Base-by-base conservation (phyloP, 1,140 invertebrate genomes). In the Solen grandis region DNA sequence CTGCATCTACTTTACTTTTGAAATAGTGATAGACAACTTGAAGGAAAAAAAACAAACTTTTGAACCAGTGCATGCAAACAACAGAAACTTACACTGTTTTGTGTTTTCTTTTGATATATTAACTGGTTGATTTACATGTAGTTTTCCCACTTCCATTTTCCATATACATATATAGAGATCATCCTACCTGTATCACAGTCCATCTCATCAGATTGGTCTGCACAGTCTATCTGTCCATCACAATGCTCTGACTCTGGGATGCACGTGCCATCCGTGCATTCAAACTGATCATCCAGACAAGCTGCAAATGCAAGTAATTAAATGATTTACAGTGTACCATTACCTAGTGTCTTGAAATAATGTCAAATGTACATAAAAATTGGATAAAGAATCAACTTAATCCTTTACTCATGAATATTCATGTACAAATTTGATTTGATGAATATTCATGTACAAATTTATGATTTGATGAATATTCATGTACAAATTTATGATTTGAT, bases 201-300 rank as follows among this genome's bases (percentile, higher is more conserved):
- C 10, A 36, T 38, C 38, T 75, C 72, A 36, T 75, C 72, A 19
- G 27, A 5, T 35, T 13, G 27, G 25, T 75, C 57, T 1, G 1
- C 10, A 52, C 72, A 75, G 4, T 60, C 57, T 27, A 38, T 14
- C 3, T 19, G 4, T 1, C 57, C 72, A 22, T 75, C 72, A 52
- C 55, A 75, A 8, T n/a, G 14, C 33, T 60, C 36, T 46, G 22
- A 31, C 4, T 2, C 2, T 14, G 72, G 72, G n/a, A 62, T 29
- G 33, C 72, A 75, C 1, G 27, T 33, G 1, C 72, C 57, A 46
- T 75, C 60, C 0, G 38, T 50, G 27, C 72, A 75, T 25, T 33
- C 4, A 29, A 75, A 75, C 27, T 63, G 36, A 13, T 57, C 52
- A 14, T 70, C 46, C 2, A 19, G 31, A 31, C 68, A 70, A 5